Percentiles rank a stretch among this genome's conserved stretches.
Evolutionary conservation across 2,113 vertebrate species (phyloP).

Genomic region (Tetrao urogallus): DNA sequence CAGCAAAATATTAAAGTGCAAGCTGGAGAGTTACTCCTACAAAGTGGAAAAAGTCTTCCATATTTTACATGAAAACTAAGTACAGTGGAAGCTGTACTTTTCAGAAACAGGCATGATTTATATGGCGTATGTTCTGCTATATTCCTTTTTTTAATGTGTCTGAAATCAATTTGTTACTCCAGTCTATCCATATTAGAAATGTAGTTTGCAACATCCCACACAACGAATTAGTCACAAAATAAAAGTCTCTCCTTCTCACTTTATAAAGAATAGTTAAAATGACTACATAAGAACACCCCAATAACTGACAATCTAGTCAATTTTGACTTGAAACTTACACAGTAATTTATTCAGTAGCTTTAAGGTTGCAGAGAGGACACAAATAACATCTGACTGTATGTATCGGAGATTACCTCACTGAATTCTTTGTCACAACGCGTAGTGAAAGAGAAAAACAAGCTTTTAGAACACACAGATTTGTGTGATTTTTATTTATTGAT

Average conservation of each 20-base stretch:
- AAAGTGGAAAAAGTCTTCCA: background rate
- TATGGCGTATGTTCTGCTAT: background rate
- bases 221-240: background rate
- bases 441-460: background rate
- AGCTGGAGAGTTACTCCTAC: background rate
- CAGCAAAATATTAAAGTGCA: background rate
- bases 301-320: background rate
- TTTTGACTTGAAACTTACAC: background rate
- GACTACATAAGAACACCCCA: background rate
- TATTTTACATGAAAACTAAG: background rate
- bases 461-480: background rate
- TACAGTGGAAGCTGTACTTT: background rate
- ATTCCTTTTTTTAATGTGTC: background rate
- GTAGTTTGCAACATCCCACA: background rate
- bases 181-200: background rate
- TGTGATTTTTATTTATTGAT: background rate
- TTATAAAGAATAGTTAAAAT: background rate
- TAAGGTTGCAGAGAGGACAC: background rate
- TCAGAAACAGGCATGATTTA: background rate
- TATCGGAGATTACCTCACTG: background rate
- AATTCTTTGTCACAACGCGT: background rate
- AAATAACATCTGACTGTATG: background rate
- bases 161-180: background rate
- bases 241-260: background rate
- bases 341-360: background rate